Evolutionary conservation across 1,140 invertebrate genomes (phyloP), one percentile per base, ranked within the genome.

Genomic region (Drosophila bifasciata): DNA sequence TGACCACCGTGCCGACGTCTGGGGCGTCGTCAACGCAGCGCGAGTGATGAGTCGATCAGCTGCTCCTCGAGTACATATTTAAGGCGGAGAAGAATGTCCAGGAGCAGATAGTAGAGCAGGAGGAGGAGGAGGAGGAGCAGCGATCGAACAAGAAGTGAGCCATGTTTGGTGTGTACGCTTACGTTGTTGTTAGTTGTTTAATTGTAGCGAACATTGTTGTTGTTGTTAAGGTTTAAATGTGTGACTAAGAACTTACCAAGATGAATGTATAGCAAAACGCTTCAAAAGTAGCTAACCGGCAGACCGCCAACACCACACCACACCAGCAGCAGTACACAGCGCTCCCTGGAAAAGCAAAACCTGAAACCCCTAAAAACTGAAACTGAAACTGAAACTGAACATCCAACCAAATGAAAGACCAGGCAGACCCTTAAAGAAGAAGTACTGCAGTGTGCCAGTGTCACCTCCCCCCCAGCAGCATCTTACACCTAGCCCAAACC

Each of bases 141-240:
- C 36, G 25, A 66, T 56, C 41, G 25, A 62, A 21, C 23, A 44
- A 67, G 48, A 49, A 78, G 43, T 61, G 49, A 66, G 71, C 51
- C 71, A 66, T 75, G 71, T 66, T 55, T 73, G 73, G 67, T 80
- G 80, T 77, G 66, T 83, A 85, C 81, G 81, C 81, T 86, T 85
- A 85, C 64, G 75, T 89, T 89, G 84, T 88, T 88, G 84, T 88
- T 88, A 89, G 84, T 88, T 84, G 84, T 89, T 84, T 89, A 88
- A 79, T 84, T 84, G 84, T 88, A 88, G 84, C 84, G 76, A 84
- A 74, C 84, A 84, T 86, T 89, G 72, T 88, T 89, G 84, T 88
- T 86, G 78, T 86, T 88, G 76, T 88, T 88, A 88, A 79, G 79
- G 72, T 70, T 81, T 81, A 86, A 80, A 69, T 76, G 80, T 88